Conservation (phyloP, 2,888 invertebrate species). For the Geotrupes spiniger region DNA sequence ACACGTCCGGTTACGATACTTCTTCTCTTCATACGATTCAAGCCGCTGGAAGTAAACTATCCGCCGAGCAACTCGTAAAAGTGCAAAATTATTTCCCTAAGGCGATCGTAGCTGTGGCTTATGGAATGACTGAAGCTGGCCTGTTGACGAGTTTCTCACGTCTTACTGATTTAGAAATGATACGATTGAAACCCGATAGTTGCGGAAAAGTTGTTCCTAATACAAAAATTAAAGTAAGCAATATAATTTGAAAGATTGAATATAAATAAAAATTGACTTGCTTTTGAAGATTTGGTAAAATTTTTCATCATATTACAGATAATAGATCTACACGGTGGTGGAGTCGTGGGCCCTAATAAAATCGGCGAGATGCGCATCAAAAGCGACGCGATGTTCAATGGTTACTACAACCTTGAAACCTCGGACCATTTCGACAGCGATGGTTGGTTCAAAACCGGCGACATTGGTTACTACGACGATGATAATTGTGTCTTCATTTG, state of each 20-base stretch:
- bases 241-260: too few relatives aligned
- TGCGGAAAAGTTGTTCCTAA: too few relatives aligned
- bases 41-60: slow-evolving; percentile 32
- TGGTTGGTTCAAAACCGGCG: slow-evolving; percentile 37
- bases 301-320: slow-evolving; percentile 24
- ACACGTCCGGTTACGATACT: slow-evolving; percentile 8
- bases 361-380: slow-evolving; percentile 52
- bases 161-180: too few relatives aligned
- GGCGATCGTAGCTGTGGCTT: slow-evolving; percentile 41
- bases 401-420: slow-evolving; percentile 25
- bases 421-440: slow-evolving; percentile 31
- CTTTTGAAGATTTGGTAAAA: too few relatives aligned
- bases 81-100: slow-evolving; percentile 37
- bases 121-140: slow-evolving; percentile 49
- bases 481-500: slow-evolving; percentile 36
- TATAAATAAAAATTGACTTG: too few relatives aligned
- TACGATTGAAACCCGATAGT: too few relatives aligned
- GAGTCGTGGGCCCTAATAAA: slow-evolving; percentile 49
- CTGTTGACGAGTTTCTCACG: too few relatives aligned
- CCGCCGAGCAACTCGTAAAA: slow-evolving; percentile 25
- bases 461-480: slow-evolving; percentile 38
- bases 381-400: slow-evolving; percentile 30
- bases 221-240: too few relatives aligned
- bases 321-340: slow-evolving; percentile 41
- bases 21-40: slow-evolving; percentile 12